Conservation (phyloP, 2,113 vertebrate species). For the Pseudois nayaur region DNA sequence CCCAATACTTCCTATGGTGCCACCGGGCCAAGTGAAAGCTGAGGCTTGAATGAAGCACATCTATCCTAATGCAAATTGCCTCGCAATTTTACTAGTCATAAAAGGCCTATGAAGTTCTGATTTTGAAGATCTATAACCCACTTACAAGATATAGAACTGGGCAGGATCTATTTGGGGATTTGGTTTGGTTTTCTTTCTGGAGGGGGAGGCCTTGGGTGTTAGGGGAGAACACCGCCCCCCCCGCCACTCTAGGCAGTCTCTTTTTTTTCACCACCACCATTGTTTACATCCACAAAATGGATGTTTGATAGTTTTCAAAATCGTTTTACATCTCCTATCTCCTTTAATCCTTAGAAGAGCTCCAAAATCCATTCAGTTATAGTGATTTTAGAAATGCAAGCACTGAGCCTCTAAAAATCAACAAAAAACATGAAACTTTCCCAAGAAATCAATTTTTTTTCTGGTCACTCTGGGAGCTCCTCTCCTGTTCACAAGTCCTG, state of each 20-base stretch:
- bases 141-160: background rate
- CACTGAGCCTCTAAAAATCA: background rate
- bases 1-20: background rate
- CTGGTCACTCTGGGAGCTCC: background rate
- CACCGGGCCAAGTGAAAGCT: background rate
- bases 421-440: background rate
- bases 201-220: background rate
- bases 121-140: background rate
- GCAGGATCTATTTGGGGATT: background rate
- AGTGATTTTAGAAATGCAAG: conserved; percentile 22
- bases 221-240: background rate
- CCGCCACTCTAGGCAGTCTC: fast-evolving
- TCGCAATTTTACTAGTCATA: background rate
- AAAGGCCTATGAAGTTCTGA: background rate
- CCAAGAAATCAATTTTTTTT: background rate
- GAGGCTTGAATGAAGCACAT: background rate
- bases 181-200: background rate
- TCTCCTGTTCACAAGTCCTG: background rate
- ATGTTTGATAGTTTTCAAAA: background rate
- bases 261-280: background rate
- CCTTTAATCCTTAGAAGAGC: background rate
- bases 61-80: conserved; percentile 2
- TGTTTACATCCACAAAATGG: background rate
- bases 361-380: background rate
- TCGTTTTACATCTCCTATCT: background rate